Conservation (phyloP, 2,797 vertebrate genomes). For the Channallabes apus region DNA sequence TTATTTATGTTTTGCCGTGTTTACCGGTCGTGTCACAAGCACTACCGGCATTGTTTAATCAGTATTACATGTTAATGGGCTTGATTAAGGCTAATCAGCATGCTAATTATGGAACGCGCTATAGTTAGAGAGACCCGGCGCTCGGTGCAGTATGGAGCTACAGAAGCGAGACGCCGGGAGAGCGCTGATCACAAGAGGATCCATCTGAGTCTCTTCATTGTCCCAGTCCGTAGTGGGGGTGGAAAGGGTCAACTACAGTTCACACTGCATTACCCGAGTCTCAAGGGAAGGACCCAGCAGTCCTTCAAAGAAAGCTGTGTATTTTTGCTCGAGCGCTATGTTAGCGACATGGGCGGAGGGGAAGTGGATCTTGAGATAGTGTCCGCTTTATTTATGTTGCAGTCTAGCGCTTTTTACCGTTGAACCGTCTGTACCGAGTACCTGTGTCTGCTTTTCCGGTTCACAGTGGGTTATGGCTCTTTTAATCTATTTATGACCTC, state of each 20-base stretch:
- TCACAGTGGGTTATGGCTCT: not conserved
- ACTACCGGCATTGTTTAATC: slow-evolving; percentile 46
- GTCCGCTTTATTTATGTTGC: slow-evolving; percentile 34
- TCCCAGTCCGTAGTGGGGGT: slow-evolving; percentile 32
- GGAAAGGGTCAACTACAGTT: slow-evolving; percentile 56
- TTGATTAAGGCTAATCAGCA: slow-evolving; percentile 49
- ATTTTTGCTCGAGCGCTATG: slow-evolving; percentile 24
- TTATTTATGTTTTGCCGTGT: slow-evolving; percentile 41
- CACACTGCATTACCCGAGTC: slow-evolving; percentile 52
- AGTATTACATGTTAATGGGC: slow-evolving; percentile 49
- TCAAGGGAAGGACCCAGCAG: slow-evolving; percentile 49
- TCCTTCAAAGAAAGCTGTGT: slow-evolving; percentile 50
- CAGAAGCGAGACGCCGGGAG: not conserved
- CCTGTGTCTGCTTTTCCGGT: not conserved
- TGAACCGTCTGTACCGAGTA: not conserved
- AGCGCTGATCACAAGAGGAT: not conserved
- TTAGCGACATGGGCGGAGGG: slow-evolving; percentile 23
- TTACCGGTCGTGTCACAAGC: slow-evolving; percentile 38
- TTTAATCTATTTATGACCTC: too few relatives aligned
- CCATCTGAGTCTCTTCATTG: slow-evolving; percentile 39
- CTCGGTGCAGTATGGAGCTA: slow-evolving; percentile 16
- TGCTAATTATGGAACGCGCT: slow-evolving; percentile 51
- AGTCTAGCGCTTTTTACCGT: not conserved
- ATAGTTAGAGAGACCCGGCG: slow-evolving; percentile 42
- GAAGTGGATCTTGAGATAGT: slow-evolving; percentile 40